Conservation (phyloP, 2,888 invertebrate species). For the Gymnosoma rotundatum region DNA sequence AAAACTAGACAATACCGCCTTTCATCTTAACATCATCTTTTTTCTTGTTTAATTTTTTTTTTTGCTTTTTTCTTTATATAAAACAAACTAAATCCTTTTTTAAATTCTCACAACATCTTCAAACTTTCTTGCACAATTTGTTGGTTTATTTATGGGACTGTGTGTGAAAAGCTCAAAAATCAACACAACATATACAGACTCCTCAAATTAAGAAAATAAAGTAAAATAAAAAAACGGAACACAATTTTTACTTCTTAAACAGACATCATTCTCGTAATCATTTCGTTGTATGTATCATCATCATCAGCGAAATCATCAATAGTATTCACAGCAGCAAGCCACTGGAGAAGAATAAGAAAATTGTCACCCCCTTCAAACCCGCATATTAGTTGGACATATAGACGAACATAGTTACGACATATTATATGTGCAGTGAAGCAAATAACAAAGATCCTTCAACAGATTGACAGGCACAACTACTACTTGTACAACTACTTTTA, state of each 20-base stretch:
- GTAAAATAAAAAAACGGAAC: constrained; percentile 12
- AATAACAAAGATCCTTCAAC: constrained; percentile 80
- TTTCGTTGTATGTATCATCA: constrained; percentile 24
- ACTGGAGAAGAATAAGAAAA: constrained; percentile 23
- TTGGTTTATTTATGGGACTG: not conserved
- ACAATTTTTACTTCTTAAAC: constrained; percentile 30
- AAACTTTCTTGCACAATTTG: constrained; percentile 21
- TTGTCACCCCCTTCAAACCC: constrained; percentile 70
- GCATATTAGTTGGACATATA: constrained; percentile 65
- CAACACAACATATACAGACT: constrained; percentile 28
- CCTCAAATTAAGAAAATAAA: constrained; percentile 38
- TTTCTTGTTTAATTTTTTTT: no score
- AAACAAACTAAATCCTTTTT: constrained; percentile 52
- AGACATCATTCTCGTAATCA: constrained; percentile 51
- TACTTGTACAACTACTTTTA: constrained; percentile 54
- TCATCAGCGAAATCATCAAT: constrained; percentile 56
- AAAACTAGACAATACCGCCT: constrained; percentile 59
- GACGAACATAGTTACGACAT: constrained; percentile 6
- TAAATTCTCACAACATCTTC: not conserved
- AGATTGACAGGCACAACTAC: constrained; percentile 74
- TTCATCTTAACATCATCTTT: constrained; percentile 45
- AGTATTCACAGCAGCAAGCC: constrained; percentile 33
- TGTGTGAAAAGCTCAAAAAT: constrained; percentile 48
- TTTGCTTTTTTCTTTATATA: not conserved
- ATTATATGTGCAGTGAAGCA: constrained; percentile 77